Conservation (phyloP, 2,888 invertebrate genomes). For the Cephus runcator region DNA sequence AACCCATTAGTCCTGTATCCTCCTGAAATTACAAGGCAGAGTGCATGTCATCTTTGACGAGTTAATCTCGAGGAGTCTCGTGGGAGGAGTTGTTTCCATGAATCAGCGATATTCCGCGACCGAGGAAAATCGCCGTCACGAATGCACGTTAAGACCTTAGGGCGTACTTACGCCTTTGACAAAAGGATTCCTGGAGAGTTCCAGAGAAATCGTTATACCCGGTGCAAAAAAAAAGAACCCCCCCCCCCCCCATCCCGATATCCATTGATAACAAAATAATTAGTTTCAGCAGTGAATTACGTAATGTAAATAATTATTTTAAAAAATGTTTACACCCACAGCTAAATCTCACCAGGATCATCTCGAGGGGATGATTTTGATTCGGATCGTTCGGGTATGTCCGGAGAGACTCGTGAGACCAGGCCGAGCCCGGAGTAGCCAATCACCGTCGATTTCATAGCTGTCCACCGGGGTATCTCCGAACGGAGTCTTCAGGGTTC, state of each 20-base stretch:
- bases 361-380: too few species aligned
- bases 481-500: slow-evolving; percentile 38
- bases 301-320: too few species aligned
- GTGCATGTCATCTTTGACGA: slow-evolving; percentile 55
- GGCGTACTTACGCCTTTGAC: slow-evolving; percentile 1
- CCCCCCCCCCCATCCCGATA: background rate
- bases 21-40: slow-evolving; percentile 47
- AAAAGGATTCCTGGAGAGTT: too few species aligned
- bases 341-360: too few species aligned
- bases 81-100: slow-evolving; percentile 48
- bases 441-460: slow-evolving; percentile 61
- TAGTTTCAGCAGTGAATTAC: too few species aligned
- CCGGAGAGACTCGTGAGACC: slow-evolving; percentile 4
- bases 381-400: too few species aligned
- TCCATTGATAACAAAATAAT: too few species aligned
- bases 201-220: background rate
- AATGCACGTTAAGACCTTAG: slow-evolving; percentile 14
- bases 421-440: slow-evolving; percentile 41
- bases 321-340: too few species aligned
- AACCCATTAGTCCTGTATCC: slow-evolving; percentile 59
- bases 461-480: slow-evolving; percentile 43
- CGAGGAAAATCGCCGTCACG: slow-evolving; percentile 43
- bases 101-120: slow-evolving; percentile 56
- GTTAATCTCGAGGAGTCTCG: slow-evolving; percentile 49
- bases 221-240: slow-evolving; percentile 8